A percentile compares a stretch with the other conserved stretches of the same genome.
phyloP scores from a whole-genome alignment of 2,888 invertebrate species.

The Autographa pulchrina region DNA sequence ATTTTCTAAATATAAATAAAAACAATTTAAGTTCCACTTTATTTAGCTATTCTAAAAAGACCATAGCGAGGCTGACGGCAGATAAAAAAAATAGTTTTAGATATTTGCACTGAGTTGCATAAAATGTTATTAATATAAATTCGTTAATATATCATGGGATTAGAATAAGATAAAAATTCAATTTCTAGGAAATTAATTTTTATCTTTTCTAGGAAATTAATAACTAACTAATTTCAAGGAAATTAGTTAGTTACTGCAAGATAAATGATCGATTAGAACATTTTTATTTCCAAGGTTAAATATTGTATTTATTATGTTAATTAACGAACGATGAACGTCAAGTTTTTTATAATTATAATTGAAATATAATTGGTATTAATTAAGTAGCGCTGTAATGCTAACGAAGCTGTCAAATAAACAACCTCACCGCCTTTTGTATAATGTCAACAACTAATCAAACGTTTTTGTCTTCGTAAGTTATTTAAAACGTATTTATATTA shows the following conservation, averaged over 20 bases:
- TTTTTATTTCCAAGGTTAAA: constrained; percentile 41
- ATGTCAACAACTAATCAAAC: constrained; percentile 15
- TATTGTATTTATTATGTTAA: constrained; percentile 48
- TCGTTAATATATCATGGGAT: too few species aligned
- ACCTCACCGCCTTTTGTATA: constrained; percentile 22
- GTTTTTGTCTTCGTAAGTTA: background rate
- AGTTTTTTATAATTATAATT: constrained; percentile 42
- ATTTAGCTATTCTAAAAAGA: too few species aligned
- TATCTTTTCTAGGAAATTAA: too few species aligned
- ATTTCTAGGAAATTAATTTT: too few species aligned
- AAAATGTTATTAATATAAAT: too few species aligned
- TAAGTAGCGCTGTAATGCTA: constrained; percentile 26
- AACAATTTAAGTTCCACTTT: too few species aligned
- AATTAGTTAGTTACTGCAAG: constrained; percentile 32
- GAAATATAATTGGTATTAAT: constrained; percentile 51
- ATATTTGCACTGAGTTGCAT: too few species aligned
- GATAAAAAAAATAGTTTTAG: too few species aligned
- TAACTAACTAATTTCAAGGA: too few species aligned
- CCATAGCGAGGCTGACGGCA: too few species aligned
- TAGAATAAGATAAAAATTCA: too few species aligned
- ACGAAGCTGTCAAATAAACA: constrained; percentile 41
- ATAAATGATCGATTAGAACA: constrained; percentile 47
- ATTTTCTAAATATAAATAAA: too few species aligned
- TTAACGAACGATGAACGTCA: constrained; percentile 41
- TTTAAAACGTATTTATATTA: background rate